These are phyloP conservation scores for Umimayanthus chanpuru DNA, from an alignment of 92 coral and sea anemone genomes.

Conservation along the genomic window DNA sequence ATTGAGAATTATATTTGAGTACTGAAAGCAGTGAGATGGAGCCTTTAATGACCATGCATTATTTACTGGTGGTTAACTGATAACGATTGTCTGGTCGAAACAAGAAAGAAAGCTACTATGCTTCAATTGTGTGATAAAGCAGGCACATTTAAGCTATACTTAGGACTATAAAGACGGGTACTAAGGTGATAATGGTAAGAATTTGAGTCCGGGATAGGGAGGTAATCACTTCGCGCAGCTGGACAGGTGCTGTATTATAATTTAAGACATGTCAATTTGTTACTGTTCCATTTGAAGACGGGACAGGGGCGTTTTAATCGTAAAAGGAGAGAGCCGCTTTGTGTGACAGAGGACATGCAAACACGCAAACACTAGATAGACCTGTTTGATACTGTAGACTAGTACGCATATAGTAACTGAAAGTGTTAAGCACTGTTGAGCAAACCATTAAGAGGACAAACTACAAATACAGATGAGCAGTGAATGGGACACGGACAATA, in stretches of 20 bases:
- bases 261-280: not conserved
- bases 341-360: not conserved
- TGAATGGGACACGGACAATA: not conserved
- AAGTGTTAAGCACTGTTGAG: not conserved
- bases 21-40: not conserved
- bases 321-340: not conserved
- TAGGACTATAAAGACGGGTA: not conserved
- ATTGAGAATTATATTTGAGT: not conserved
- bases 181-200: not conserved
- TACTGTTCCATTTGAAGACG: slow-evolving; percentile 7
- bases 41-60: not conserved
- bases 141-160: not conserved
- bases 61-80: too few relatives aligned
- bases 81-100: not conserved
- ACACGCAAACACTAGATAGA: not conserved
- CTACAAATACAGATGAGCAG: not conserved
- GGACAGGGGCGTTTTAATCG: slow-evolving; percentile 13
- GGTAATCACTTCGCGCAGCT: not conserved
- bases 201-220: not conserved
- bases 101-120: not conserved
- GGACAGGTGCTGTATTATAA: not conserved
- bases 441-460: slow-evolving; percentile 11
- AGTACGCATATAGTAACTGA: not conserved
- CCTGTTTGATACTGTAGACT: not conserved
- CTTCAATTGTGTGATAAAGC: not conserved